Base-by-base conservation (phyloP, 1,140 invertebrate species). In the Bactericera cockerelli region DNA sequence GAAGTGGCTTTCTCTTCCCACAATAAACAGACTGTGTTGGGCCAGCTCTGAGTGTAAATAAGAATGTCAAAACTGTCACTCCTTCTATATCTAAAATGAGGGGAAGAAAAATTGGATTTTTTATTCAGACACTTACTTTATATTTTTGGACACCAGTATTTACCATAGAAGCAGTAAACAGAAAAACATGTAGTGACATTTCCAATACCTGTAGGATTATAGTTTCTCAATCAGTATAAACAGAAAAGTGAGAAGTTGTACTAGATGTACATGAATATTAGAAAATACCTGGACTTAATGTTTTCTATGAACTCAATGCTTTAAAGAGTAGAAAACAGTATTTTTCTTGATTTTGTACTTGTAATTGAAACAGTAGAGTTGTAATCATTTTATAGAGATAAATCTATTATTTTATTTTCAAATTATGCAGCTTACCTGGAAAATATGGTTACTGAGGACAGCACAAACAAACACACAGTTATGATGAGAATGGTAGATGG, bases 1-100 rank as follows among this genome's bases (percentile, higher is more conserved):
- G 68, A 70, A 26, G 36, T 28, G 11, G 42, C 33, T 49, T 68
- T 68, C 57, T 81, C 74, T 62, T 83, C 76, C 83, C 85, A 88
- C 59, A 78, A 71, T 49, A 77, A 77, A 67, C 88, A 91, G 10
- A 80, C 79, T 0, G 84, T 86, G 25, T 79, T 74, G 0, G 86
- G 86, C 87, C 87, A 91, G 63, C 79, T 77, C 69, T 90, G 86
- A 1, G 84, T 86, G 66, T 87, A 89, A 56, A 89, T 81, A 14
- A 90, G 63, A 14, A 85, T 68, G 67, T 90, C 86, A 76, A 83
- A 90, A 25, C 79, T 72, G 31, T 64, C 61, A 13, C 53, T 59
- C n/a, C 16, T 21, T 33, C 42, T 49, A 6, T 16, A 49, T 49
- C 42, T 49, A n/a, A 49, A 49, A 49, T 11, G 33, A 11, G 10